phyloP scores from a whole-genome alignment of 1,140 invertebrate genomes.

The Leguminivora glycinivorella region DNA sequence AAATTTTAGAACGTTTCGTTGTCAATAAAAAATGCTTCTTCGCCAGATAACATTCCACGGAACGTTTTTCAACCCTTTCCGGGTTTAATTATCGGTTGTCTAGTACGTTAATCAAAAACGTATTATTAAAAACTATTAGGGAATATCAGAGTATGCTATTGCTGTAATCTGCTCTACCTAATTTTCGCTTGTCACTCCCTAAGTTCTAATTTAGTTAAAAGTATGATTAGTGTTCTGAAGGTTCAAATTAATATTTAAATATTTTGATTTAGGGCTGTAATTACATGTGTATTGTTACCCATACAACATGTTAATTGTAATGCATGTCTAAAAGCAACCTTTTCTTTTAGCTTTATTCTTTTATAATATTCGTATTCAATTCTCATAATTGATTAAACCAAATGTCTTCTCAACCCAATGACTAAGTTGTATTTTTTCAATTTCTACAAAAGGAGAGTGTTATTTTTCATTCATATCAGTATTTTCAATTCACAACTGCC shows the following conservation, averaged over 20 bases:
- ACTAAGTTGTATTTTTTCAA: not conserved
- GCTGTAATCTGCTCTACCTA: constrained; percentile 46
- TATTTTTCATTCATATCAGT: constrained; percentile 58
- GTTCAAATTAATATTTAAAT: constrained; percentile 55
- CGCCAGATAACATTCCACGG: constrained; percentile 52
- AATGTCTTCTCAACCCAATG: not conserved
- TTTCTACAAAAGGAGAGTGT: constrained; percentile 20
- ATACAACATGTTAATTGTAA: not conserved
- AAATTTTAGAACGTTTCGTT: constrained; percentile 38
- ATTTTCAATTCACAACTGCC: constrained; percentile 64
- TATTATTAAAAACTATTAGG: constrained; percentile 74
- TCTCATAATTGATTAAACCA: not conserved
- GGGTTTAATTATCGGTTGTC: constrained; percentile 71
- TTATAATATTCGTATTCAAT: not conserved
- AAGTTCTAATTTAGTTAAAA: constrained; percentile 68
- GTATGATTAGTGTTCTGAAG: constrained; percentile 56
- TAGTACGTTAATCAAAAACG: constrained; percentile 58
- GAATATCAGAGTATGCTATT: constrained; percentile 53
- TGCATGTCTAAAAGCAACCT: not conserved
- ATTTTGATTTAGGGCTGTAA: constrained; percentile 22
- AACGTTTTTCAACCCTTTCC: constrained; percentile 52
- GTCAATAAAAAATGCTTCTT: constrained; percentile 25
- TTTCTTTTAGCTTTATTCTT: not conserved
- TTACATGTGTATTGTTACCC: constrained; percentile 1
- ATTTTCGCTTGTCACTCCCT: constrained; percentile 46